phyloP scores from a whole-genome alignment of 1,140 invertebrate genomes.

The Meloidogyne exigua region DNA sequence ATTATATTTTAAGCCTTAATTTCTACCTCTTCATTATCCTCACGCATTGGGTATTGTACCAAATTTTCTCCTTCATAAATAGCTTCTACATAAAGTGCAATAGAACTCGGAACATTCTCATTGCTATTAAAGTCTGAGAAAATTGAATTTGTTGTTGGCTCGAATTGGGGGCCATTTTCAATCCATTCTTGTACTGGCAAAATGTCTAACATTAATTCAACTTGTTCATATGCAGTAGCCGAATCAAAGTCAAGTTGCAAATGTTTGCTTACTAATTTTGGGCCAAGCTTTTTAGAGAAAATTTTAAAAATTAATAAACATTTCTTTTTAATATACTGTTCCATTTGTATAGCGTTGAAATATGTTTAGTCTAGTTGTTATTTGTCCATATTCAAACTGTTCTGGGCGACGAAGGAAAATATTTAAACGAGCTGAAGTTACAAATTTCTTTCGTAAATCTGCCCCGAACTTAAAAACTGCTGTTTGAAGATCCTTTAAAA shows the following conservation, averaged over 20 bases:
- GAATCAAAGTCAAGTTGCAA: not conserved
- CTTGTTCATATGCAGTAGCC: not conserved
- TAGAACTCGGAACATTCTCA: not conserved
- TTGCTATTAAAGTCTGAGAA: not conserved
- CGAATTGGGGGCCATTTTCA: slow-evolving; percentile 26
- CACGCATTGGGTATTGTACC: slow-evolving; percentile 33
- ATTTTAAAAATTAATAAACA: slow-evolving; percentile 7
- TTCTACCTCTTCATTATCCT: not conserved
- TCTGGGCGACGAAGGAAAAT: slow-evolving; percentile 43
- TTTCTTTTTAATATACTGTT: slow-evolving; percentile 37
- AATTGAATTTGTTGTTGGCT: not conserved
- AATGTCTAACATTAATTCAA: slow-evolving; percentile 2
- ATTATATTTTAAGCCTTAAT: too few species aligned
- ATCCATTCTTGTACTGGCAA: slow-evolving; percentile 15
- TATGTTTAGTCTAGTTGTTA: slow-evolving; percentile 31
- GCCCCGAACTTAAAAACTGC: slow-evolving; percentile 39
- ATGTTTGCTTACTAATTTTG: slow-evolving; percentile 1
- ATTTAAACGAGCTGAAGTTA: slow-evolving; percentile 43
- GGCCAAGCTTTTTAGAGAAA: not conserved
- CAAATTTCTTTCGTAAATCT: slow-evolving; percentile 34
- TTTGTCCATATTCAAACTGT: slow-evolving; percentile 19
- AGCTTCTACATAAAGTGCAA: slow-evolving; percentile 51
- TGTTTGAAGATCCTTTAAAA: slow-evolving; percentile 32
- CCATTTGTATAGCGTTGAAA: slow-evolving; percentile 48
- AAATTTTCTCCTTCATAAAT: slow-evolving; percentile 50